Conservation (phyloP, 2,113 vertebrate genomes). For the Mobula birostris region DNA sequence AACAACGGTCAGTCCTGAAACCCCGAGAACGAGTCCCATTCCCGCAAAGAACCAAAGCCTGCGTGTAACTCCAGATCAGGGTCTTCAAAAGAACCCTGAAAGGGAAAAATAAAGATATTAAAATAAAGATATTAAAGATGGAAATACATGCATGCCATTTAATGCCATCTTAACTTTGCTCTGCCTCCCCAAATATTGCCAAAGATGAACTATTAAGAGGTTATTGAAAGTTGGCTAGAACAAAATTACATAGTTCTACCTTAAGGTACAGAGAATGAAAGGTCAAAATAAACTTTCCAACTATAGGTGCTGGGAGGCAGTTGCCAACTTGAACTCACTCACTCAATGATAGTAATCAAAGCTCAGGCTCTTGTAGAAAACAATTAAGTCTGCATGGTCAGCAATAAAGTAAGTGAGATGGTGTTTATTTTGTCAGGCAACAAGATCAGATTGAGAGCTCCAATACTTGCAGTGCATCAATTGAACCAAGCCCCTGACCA, state of each 20-base stretch:
- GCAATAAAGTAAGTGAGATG: conserved; percentile 1
- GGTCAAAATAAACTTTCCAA: neutral
- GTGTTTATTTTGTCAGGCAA: neutral
- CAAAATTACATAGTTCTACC: neutral
- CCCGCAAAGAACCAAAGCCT: too few relatives aligned
- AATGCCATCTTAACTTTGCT: too few relatives aligned
- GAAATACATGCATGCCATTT: too few relatives aligned
- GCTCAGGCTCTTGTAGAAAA: neutral
- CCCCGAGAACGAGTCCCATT: too few relatives aligned
- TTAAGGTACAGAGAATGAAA: neutral
- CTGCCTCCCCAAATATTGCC: too few relatives aligned
- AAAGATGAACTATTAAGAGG: neutral
- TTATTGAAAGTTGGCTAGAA: neutral
- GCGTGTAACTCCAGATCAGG: too few relatives aligned
- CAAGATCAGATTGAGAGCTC: neutral
- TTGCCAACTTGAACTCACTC: neutral
- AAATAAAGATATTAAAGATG: too few relatives aligned
- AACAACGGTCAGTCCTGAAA: too few relatives aligned
- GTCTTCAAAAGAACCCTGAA: too few relatives aligned
- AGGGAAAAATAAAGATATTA: too few relatives aligned
- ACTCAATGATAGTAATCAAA: neutral
- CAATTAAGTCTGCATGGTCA: neutral
- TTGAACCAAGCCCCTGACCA: neutral
- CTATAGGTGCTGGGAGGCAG: neutral
- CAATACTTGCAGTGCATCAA: conserved; percentile 6